Evolutionary conservation across 2,113 vertebrate genomes (phyloP).

Genomic region (Cyrtonyx montezumae): DNA sequence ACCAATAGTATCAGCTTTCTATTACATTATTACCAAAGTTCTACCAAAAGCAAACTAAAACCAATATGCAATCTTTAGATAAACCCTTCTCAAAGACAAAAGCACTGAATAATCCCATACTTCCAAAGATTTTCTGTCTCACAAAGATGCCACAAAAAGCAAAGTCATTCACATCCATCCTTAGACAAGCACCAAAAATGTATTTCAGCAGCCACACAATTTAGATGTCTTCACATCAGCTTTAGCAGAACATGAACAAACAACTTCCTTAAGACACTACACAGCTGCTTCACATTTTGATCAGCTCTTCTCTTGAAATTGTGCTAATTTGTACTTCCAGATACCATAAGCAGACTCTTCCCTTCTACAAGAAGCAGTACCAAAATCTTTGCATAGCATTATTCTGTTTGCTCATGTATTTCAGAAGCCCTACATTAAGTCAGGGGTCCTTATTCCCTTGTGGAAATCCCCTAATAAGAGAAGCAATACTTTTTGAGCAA

Average conservation of each 20-base stretch:
- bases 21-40: not conserved
- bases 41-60: not conserved
- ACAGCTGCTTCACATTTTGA: not conserved
- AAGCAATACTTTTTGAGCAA: not conserved
- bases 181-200: not conserved
- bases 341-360: not conserved
- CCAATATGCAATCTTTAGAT: not conserved
- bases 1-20: not conserved
- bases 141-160: not conserved
- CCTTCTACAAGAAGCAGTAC: not conserved
- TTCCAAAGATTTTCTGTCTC: not conserved
- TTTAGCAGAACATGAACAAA: accelerated
- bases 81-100: not conserved
- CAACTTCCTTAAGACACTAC: not conserved
- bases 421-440: not conserved
- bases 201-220: not conserved
- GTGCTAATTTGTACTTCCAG: not conserved
- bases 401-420: not conserved
- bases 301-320: not conserved
- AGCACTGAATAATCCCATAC: not conserved
- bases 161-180: not conserved
- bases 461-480: not conserved
- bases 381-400: not conserved
- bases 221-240: not conserved
- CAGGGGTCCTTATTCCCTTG: not conserved